A percentile compares a stretch with the other conserved stretches of the same genome.
Evolutionary conservation across 2,113 vertebrate species (phyloP).

Genomic region (Mus musculus): GRCm39 chr17:51596001-51596500

Average conservation of each 20-base stretch:
- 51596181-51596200: background rate
- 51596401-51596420: background rate
- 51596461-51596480: background rate
- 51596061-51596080: too few relatives aligned
- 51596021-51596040: too few relatives aligned
- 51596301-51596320: background rate
- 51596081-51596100: too few relatives aligned
- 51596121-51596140: too few relatives aligned
- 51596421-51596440: background rate
- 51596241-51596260: background rate
- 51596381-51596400: background rate
- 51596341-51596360: background rate
- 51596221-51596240: slow-evolving; percentile 32
- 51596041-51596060: too few relatives aligned
- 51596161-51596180: background rate
- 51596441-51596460: background rate
- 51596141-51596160: background rate
- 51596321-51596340: background rate
- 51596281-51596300: too few relatives aligned
- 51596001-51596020: too few relatives aligned
- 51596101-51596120: too few relatives aligned
- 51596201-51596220: background rate
- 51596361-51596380: background rate
- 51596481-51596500: background rate
- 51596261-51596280: background rate